These are phyloP conservation scores for Melanotus villosus DNA, from an alignment of 2,888 invertebrate species.

Conservation along the genomic window DNA sequence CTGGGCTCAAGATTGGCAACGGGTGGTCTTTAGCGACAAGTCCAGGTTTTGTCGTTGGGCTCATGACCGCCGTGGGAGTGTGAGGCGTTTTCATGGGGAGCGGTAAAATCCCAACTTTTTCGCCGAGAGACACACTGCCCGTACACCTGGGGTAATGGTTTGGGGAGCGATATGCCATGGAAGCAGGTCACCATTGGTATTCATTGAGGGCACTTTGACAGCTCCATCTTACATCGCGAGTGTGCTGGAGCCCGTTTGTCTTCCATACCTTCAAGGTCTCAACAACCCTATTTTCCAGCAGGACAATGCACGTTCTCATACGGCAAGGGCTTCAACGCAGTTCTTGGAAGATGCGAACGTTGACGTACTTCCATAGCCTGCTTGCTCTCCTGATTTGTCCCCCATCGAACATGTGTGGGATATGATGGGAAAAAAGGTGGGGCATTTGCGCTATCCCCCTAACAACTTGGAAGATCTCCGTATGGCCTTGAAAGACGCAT, in stretches of 20 bases:
- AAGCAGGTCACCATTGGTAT: conserved; percentile 24
- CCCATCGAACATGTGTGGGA: neutral
- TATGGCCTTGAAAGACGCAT: neutral
- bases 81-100: too few relatives aligned
- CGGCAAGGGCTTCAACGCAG: neutral
- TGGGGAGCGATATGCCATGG: conserved; percentile 29
- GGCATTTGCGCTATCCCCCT: neutral
- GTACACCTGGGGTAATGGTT: conserved; percentile 25
- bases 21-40: too few relatives aligned
- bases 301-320: conserved; percentile 25
- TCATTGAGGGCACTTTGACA: conserved; percentile 28
- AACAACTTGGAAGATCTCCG: neutral
- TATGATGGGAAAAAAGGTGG: neutral
- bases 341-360: neutral
- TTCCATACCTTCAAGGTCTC: conserved; percentile 15
- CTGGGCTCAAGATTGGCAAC: too few relatives aligned
- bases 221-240: too few relatives aligned
- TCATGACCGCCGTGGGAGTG: too few relatives aligned
- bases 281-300: conserved; percentile 21
- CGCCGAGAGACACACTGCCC: conserved; percentile 15
- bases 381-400: too few relatives aligned
- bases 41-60: too few relatives aligned
- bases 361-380: too few relatives aligned
- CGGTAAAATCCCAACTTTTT: conserved; percentile 13
- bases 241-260: too few relatives aligned